These are phyloP conservation scores for Gallirallus australis DNA, from an alignment of 2,797 vertebrate species.

Conservation along the genomic window DNA sequence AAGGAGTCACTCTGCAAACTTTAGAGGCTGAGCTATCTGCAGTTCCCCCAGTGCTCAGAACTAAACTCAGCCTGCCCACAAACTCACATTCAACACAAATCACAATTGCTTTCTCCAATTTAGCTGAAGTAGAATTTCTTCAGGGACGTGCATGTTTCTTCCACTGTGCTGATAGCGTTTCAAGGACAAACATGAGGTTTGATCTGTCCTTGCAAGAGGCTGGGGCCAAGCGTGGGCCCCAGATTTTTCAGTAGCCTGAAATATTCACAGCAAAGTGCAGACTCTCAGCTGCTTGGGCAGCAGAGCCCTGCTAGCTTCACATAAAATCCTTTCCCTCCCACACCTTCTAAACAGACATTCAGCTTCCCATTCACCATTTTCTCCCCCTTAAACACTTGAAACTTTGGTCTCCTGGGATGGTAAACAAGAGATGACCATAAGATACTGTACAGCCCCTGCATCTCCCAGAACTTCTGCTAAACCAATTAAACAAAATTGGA, in stretches of 20 bases:
- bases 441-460: not conserved
- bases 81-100: not conserved
- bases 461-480: not conserved
- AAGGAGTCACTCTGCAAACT: not conserved
- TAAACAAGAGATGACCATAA: not conserved
- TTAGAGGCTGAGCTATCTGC: not conserved
- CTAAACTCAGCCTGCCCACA: not conserved
- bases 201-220: not conserved
- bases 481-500: not conserved
- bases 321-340: not conserved
- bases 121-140: not conserved
- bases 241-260: not conserved
- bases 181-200: not conserved
- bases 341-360: not conserved
- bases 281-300: not conserved
- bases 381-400: not conserved
- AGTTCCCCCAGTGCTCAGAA: not conserved
- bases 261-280: not conserved
- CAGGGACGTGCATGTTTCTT: accelerated
- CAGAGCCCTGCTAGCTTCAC: not conserved
- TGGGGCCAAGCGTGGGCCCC: accelerated
- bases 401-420: not conserved
- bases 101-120: not conserved
- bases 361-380: not conserved
- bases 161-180: not conserved